These are phyloP conservation scores for Micromussa lordhowensis DNA, from an alignment of 92 coral and sea anemone genomes.

Conservation along the genomic window DNA sequence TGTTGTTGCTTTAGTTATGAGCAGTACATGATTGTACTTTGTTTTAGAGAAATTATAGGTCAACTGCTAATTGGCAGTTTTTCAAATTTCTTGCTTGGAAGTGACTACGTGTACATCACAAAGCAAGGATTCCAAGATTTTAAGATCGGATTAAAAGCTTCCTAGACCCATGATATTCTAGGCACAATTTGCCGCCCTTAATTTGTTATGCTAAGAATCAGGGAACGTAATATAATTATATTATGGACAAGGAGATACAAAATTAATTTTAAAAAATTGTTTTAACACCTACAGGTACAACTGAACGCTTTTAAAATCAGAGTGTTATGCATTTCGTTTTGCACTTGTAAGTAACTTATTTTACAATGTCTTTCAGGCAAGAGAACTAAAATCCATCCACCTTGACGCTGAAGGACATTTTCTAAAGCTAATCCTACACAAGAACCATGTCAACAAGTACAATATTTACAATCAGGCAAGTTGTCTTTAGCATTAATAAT, in stretches of 20 bases:
- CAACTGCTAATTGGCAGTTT: too few relatives aligned
- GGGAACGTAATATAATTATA: too few relatives aligned
- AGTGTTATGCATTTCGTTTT: neutral
- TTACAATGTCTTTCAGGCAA: constrained; percentile 62
- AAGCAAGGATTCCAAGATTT: too few relatives aligned
- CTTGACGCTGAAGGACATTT: constrained; percentile 95
- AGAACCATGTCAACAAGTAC: constrained; percentile 97
- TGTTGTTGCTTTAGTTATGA: neutral
- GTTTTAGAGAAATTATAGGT: too few relatives aligned
- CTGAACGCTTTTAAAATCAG: neutral
- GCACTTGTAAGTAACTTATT: neutral
- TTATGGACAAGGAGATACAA: too few relatives aligned
- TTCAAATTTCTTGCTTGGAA: too few relatives aligned
- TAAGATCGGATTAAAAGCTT: too few relatives aligned
- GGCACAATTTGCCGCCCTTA: too few relatives aligned
- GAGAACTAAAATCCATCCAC: constrained; percentile 96
- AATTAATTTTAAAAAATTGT: too few relatives aligned
- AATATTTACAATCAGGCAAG: constrained; percentile 96
- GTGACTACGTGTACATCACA: too few relatives aligned
- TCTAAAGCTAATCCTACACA: constrained; percentile 87
- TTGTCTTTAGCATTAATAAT: neutral
- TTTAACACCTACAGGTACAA: neutral
- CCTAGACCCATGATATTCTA: too few relatives aligned
- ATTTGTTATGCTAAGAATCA: too few relatives aligned
- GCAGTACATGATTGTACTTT: neutral